Percentiles rank a stretch among this genome's conserved stretches.
Evolutionary conservation across 1,140 invertebrate species (phyloP).

Genomic region (Gryllus bimaculatus): DNA sequence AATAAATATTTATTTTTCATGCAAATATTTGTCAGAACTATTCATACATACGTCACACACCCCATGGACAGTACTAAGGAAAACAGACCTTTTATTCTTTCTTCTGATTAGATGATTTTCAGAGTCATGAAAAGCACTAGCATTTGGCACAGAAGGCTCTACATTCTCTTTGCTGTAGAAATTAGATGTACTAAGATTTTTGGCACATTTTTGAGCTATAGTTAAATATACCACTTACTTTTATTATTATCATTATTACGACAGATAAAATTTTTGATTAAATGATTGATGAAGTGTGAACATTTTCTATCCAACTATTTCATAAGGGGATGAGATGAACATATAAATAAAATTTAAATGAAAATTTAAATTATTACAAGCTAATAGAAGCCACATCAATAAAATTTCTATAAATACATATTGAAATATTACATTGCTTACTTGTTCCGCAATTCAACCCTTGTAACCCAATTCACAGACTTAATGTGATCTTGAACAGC

Average conservation of each 20-base stretch:
- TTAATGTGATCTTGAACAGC: constrained; percentile 80
- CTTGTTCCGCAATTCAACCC: constrained; percentile 79
- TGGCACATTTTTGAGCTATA: background rate
- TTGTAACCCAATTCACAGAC: constrained; percentile 85
- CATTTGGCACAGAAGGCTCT: background rate
- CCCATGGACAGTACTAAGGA: too few relatives aligned
- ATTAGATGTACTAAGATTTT: background rate
- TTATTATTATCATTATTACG: too few relatives aligned
- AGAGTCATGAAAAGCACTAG: background rate
- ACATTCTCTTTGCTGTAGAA: background rate
- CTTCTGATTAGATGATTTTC: background rate
- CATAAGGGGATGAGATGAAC: background rate
- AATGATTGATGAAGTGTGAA: too few relatives aligned
- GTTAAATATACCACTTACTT: too few relatives aligned
- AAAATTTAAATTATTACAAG: background rate
- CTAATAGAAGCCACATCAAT: background rate
- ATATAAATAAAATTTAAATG: background rate
- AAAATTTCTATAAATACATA: background rate
- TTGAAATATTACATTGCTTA: constrained; percentile 31
- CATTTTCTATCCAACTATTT: background rate
- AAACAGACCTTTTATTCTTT: background rate
- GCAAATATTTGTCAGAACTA: too few relatives aligned
- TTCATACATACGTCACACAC: too few relatives aligned
- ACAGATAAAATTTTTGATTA: too few relatives aligned
- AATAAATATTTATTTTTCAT: too few relatives aligned